Conservation (phyloP, 2,113 vertebrate genomes). For the Sturnira hondurensis region DNA sequence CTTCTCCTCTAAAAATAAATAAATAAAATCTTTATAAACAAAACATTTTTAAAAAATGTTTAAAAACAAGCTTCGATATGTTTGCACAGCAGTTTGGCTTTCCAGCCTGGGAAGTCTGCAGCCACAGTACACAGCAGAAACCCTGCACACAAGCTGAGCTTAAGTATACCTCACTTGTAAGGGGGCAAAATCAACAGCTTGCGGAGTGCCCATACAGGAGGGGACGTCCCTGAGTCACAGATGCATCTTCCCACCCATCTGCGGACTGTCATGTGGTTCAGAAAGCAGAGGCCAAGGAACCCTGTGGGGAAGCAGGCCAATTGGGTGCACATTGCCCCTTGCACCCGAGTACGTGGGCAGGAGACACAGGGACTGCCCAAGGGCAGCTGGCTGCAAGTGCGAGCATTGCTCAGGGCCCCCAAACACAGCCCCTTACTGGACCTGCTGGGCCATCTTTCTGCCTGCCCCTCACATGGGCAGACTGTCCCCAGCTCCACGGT, state of each 20-base stretch:
- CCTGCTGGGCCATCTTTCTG: not conserved
- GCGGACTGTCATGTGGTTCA: not conserved
- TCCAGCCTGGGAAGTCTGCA: not conserved
- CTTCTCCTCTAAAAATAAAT: too few relatives aligned
- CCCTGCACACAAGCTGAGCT: not conserved
- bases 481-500: not conserved
- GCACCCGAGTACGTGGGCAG: not conserved
- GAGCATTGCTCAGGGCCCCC: not conserved
- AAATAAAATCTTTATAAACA: too few relatives aligned
- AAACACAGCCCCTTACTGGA: not conserved
- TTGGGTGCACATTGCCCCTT: fast-evolving
- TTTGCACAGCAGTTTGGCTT: not conserved
- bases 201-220: fast-evolving
- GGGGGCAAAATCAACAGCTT: not conserved
- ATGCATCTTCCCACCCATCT: not conserved
- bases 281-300: not conserved
- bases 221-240: fast-evolving
- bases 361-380: fast-evolving
- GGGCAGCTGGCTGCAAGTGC: fast-evolving
- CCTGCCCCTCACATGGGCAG: not conserved
- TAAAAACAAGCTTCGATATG: not conserved
- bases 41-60: too few relatives aligned
- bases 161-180: not conserved
- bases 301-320: not conserved
- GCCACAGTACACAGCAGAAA: not conserved